Conservation (phyloP, 1,140 invertebrate genomes). For the Camponotus floridanus region DNA sequence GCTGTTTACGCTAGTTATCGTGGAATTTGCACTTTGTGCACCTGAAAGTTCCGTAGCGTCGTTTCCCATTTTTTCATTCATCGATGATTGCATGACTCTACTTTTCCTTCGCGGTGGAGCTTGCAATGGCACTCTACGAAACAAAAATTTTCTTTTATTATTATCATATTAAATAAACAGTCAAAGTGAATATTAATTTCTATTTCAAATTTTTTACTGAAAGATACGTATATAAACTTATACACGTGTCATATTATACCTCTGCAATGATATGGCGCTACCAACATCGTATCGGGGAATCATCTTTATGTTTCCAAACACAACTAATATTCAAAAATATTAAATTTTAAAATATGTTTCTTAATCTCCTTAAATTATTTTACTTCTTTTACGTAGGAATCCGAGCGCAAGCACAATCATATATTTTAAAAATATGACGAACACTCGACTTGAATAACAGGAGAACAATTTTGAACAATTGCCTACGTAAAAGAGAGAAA, state of each 20-base stretch:
- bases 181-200: no score
- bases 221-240: no score
- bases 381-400: neutral
- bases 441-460: neutral
- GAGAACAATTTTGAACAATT: conserved; percentile 9
- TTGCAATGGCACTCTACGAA: conserved; percentile 82
- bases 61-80: conserved; percentile 78
- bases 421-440: neutral
- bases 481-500: neutral
- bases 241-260: conserved; percentile 68
- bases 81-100: conserved; percentile 70
- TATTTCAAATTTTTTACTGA: neutral
- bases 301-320: conserved; percentile 64
- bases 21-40: conserved; percentile 88
- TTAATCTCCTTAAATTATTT: neutral
- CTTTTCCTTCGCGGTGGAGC: conserved; percentile 78
- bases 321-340: neutral
- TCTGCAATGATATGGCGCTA: conserved; percentile 80
- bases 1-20: conserved; percentile 93
- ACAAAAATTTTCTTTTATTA: neutral
- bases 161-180: no score
- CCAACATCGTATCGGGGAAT: conserved; percentile 82
- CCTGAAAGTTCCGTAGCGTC: conserved; percentile 80
- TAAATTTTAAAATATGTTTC: neutral
- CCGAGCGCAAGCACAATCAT: neutral